These are phyloP conservation scores for Columba livia DNA, from an alignment of 2,113 vertebrate genomes.

Conservation along the genomic window DNA sequence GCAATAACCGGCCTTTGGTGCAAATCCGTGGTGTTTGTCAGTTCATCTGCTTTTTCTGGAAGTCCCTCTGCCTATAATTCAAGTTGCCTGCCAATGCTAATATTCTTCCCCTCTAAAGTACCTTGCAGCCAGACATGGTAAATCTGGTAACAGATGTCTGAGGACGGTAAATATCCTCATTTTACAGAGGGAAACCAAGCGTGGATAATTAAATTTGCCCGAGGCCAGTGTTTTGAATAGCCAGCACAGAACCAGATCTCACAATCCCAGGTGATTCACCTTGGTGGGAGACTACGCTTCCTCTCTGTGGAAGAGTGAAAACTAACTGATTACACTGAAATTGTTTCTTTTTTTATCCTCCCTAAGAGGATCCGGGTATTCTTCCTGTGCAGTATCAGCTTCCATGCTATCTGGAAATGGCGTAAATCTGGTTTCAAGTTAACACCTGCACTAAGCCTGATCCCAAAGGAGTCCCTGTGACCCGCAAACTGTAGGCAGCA, in stretches of 20 bases:
- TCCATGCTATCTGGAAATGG: neutral
- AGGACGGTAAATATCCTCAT: neutral
- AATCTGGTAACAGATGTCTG: neutral
- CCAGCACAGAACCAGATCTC: neutral
- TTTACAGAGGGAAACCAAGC: neutral
- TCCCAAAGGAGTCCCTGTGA: slow-evolving; percentile 57
- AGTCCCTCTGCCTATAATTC: neutral
- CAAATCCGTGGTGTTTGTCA: neutral
- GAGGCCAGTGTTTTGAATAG: neutral
- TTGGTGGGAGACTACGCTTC: rapidly evolving
- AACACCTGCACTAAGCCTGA: neutral
- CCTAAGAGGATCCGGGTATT: neutral
- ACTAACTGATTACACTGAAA: neutral
- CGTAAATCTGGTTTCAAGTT: neutral
- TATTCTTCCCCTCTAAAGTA: neutral
- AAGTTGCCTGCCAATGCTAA: neutral
- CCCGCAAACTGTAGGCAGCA: slow-evolving; percentile 64
- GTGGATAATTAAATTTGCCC: neutral
- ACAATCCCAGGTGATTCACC: neutral
- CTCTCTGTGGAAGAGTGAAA: neutral
- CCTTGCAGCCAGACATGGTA: neutral
- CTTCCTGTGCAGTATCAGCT: neutral
- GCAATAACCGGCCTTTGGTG: neutral
- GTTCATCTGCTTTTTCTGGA: neutral
- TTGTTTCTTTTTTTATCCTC: neutral